Evolutionary conservation across 2,888 invertebrate species (phyloP), one percentile per base, ranked within the genome.

Genomic region (Yponomeuta sedellus): DNA sequence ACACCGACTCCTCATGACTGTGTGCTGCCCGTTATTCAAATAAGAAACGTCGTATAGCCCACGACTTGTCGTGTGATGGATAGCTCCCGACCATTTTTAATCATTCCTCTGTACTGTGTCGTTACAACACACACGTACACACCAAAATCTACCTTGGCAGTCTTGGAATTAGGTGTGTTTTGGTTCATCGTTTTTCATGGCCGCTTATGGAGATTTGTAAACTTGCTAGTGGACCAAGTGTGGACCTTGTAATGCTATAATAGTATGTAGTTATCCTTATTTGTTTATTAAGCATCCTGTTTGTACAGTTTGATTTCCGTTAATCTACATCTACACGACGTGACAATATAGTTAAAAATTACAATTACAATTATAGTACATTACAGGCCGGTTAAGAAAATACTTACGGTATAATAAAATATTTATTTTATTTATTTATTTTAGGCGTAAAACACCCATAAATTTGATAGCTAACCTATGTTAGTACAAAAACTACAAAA

Each of bases 31-130:
- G 76, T 80, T 87, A 88, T 88, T 86, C 82, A 88, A 88, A 88
- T 87, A 85, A 85, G 85, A 79, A 78, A 74, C 79, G 72, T 71
- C 75, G 77, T 77, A 84, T 81, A 81, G 79, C 76, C 75, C 75
- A 76, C 78, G 80, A 84, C 83, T 81, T 78, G 83, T 83, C 82
- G 76, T 74, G 80, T 90, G 89, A 90, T 90, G 83, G 90, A 90
- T 89, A 77, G 83, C 80, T 79, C 73, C 74, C 73, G 78, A 81
- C 80, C 79, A 82, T 85, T 89, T 89, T 88, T 88, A 89, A 88
- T 90, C 85, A 85, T 83, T 77, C 78, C 69, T 68, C 65, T 16
- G 16, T 69, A 70, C 65, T 69, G 12, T 20, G 59, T 69, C 61
- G 61, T 34, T 52, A 52, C 44, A 52, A 52, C 12, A 12, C 16